phyloP scores from a whole-genome alignment of 2,888 invertebrate species.

The Tridacna crocea region DNA sequence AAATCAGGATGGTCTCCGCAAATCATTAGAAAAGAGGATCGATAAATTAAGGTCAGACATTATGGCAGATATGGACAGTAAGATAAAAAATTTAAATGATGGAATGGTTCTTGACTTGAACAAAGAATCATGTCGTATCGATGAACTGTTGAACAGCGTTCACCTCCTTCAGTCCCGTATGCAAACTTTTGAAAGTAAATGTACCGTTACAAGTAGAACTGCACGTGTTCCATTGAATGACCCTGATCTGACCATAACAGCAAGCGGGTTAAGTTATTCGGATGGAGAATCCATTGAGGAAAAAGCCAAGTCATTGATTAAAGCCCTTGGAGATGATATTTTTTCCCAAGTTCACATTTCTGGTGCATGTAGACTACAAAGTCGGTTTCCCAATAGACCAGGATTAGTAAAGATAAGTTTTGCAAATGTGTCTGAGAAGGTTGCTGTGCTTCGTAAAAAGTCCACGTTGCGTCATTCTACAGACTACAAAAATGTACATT shows the following conservation, averaged over 20 bases:
- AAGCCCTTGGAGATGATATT: constrained; percentile 19
- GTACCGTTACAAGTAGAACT: not conserved
- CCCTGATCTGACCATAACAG: constrained; percentile 26
- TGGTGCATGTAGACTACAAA: not conserved
- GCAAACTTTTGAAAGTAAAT: not conserved
- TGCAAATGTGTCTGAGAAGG: constrained; percentile 21
- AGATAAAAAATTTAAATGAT: constrained; percentile 10
- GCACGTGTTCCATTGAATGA: constrained; percentile 8
- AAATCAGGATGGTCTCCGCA: constrained; percentile 22
- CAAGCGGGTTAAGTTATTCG: constrained; percentile 1
- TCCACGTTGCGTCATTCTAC: not conserved
- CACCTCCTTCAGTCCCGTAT: not conserved
- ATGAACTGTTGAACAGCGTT: constrained; percentile 16
- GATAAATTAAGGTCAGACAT: constrained; percentile 39
- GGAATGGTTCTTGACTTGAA: constrained; percentile 19
- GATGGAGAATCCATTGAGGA: constrained; percentile 14
- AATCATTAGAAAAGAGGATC: constrained; percentile 28
- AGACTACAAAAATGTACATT: constrained; percentile 9
- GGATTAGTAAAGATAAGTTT: constrained; percentile 43
- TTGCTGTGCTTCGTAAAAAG: constrained; percentile 32
- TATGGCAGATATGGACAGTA: constrained; percentile 22
- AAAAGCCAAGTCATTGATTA: constrained; percentile 4
- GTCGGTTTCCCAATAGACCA: not conserved
- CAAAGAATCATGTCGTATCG: constrained; percentile 8
- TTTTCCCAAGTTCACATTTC: not conserved